phyloP scores from a whole-genome alignment of 2,888 invertebrate genomes.

The Amorpha juglandis region DNA sequence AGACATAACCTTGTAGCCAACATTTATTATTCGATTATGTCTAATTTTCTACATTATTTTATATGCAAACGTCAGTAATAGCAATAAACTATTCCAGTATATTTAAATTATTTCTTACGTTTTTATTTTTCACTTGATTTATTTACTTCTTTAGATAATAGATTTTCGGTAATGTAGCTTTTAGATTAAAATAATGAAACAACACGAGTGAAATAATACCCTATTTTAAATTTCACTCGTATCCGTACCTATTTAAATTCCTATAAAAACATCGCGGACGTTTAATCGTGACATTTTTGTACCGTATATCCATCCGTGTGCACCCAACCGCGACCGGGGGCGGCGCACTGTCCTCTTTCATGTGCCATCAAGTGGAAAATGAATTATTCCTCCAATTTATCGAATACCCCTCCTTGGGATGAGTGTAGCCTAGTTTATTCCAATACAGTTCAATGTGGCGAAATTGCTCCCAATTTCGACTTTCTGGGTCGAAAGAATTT shows the following conservation, averaged over 20 bases:
- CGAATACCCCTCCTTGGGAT: slow-evolving; percentile 50
- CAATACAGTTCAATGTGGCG: slow-evolving; percentile 38
- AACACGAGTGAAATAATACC: background rate
- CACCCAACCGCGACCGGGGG: slow-evolving; percentile 32
- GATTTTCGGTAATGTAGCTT: too few relatives aligned
- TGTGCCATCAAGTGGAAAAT: slow-evolving; percentile 71
- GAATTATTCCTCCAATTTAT: slow-evolving; percentile 77
- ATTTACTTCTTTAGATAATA: too few relatives aligned
- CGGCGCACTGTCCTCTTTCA: slow-evolving; percentile 51
- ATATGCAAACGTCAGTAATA: too few relatives aligned
- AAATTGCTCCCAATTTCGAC: slow-evolving; percentile 7
- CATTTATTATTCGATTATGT: too few relatives aligned
- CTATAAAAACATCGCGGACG: background rate
- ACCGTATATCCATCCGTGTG: slow-evolving; percentile 26
- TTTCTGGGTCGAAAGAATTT: slow-evolving; percentile 23
- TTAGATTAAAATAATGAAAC: too few relatives aligned
- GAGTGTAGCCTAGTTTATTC: slow-evolving; percentile 53
- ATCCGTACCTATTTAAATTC: background rate
- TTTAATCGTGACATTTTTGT: slow-evolving; percentile 18
- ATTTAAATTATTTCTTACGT: too few relatives aligned
- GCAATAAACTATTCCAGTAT: too few relatives aligned
- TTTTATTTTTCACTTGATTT: too few relatives aligned
- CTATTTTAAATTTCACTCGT: background rate
- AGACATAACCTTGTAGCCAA: too few relatives aligned
- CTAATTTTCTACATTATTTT: too few relatives aligned